Percentiles rank a stretch among this genome's conserved stretches.
phyloP scores from a whole-genome alignment of 2,113 vertebrate species.

The Microcebus tavaratra region DNA sequence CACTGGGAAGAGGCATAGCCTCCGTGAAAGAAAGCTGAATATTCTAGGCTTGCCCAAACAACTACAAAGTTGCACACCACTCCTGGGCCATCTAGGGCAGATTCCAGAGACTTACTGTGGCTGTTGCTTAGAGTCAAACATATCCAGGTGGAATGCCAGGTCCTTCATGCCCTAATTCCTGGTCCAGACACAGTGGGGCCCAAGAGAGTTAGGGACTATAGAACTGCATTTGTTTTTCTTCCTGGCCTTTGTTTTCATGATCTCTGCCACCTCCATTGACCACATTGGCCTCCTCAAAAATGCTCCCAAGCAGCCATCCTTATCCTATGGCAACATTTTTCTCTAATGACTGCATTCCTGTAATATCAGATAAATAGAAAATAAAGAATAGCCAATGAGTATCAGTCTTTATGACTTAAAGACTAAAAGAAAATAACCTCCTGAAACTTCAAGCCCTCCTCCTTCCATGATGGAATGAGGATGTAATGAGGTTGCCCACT shows the following conservation, averaged over 20 bases:
- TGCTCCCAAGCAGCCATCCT: neutral
- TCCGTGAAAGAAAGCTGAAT: neutral
- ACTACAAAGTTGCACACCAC: neutral
- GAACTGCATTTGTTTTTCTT: neutral
- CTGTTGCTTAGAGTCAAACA: neutral
- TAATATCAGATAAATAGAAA: constrained; percentile 28
- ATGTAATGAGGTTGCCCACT: neutral
- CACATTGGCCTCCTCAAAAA: neutral
- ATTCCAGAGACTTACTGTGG: neutral
- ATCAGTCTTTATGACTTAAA: neutral
- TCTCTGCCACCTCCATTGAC: neutral
- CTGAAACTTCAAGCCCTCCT: neutral
- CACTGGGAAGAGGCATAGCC: neutral
- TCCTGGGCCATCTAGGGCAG: neutral
- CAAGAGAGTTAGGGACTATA: rapidly evolving
- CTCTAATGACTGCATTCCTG: neutral
- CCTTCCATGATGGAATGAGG: neutral
- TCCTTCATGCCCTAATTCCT: neutral
- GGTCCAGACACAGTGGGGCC: neutral
- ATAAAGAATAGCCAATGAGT: neutral
- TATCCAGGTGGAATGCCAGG: neutral
- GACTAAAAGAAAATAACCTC: neutral
- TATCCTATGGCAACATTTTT: constrained; percentile 45
- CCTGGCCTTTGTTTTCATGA: neutral
- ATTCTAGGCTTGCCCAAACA: neutral